Percentiles rank a stretch among this genome's conserved stretches.
phyloP scores from a whole-genome alignment of 2,113 vertebrate species.

The Prionailurus viverrinus region DNA sequence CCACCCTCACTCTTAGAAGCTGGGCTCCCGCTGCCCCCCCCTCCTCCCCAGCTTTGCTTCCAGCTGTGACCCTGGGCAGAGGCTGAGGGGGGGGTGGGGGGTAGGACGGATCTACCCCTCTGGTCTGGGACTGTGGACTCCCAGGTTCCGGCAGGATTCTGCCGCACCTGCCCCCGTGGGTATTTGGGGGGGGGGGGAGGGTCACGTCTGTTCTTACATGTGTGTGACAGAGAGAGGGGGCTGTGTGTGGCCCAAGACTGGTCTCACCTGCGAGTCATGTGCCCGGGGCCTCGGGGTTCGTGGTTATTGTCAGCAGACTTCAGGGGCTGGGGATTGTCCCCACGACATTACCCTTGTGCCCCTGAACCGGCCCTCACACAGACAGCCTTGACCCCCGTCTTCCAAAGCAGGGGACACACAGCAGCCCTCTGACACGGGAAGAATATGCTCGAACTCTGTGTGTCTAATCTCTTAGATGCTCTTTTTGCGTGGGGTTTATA shows the following conservation, averaged over 20 bases:
- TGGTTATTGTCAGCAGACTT: not conserved
- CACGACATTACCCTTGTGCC: fast-evolving
- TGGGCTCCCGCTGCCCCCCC: not conserved
- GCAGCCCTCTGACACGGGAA: not conserved
- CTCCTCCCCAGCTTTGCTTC: not conserved
- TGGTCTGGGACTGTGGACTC: not conserved
- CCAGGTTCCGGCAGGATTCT: not conserved
- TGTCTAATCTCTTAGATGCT: not conserved
- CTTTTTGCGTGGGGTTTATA: not conserved
- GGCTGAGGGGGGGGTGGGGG: not conserved
- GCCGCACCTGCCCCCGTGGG: not conserved
- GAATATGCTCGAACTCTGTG: not conserved
- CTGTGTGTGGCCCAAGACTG: fast-evolving
- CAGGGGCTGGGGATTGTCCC: not conserved
- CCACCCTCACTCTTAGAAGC: not conserved
- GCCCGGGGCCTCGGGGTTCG: not conserved
- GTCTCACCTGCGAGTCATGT: no score
- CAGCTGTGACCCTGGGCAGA: not conserved
- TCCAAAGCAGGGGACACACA: not conserved
- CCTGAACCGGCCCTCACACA: not conserved
- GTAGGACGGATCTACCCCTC: not conserved
- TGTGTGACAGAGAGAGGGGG: not conserved
- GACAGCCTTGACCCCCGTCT: not conserved
- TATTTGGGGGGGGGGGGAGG: not conserved
- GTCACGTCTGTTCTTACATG: not conserved